A percentile compares a stretch with the other conserved stretches of the same genome.
phyloP scores from a whole-genome alignment of 2,797 vertebrate genomes.

The Semaprochilodus insignis region DNA sequence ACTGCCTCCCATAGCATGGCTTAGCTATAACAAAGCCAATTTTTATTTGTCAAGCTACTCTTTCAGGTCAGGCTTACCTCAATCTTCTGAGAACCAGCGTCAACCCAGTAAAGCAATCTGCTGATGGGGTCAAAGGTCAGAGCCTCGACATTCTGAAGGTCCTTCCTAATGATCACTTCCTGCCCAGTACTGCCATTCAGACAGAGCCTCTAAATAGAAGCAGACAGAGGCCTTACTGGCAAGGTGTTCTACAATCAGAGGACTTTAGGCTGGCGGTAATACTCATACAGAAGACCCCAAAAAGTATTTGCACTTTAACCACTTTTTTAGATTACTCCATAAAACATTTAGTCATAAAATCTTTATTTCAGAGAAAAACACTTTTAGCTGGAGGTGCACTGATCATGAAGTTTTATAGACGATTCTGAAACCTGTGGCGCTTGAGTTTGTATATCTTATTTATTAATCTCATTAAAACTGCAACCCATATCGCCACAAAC shows the following conservation, averaged over 20 bases:
- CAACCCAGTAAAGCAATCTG: slow-evolving; percentile 95
- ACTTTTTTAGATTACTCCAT: no score
- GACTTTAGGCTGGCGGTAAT: not conserved
- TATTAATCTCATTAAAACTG: no score
- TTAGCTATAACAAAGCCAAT: not conserved
- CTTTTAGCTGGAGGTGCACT: no score
- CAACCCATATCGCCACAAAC: no score
- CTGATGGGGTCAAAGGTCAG: slow-evolving; percentile 95
- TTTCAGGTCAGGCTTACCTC: slow-evolving; percentile 81
- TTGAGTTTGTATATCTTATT: no score
- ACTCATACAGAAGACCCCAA: no score
- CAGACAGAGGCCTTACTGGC: not conserved
- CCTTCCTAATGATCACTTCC: slow-evolving; percentile 89
- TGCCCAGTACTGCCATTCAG: slow-evolving; percentile 94
- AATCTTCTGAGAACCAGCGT: slow-evolving; percentile 93
- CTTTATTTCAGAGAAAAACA: no score
- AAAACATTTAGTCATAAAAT: no score
- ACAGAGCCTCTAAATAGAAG: slow-evolving; percentile 84
- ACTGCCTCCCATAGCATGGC: no score
- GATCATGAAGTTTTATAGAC: no score
- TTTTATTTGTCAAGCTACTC: not conserved
- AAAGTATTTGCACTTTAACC: no score
- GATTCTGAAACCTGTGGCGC: no score
- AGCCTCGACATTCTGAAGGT: slow-evolving; percentile 93
- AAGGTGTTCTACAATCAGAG: not conserved